Base-by-base conservation (phyloP, 1,140 invertebrate genomes). In the Nixonia krombeini region DNA sequence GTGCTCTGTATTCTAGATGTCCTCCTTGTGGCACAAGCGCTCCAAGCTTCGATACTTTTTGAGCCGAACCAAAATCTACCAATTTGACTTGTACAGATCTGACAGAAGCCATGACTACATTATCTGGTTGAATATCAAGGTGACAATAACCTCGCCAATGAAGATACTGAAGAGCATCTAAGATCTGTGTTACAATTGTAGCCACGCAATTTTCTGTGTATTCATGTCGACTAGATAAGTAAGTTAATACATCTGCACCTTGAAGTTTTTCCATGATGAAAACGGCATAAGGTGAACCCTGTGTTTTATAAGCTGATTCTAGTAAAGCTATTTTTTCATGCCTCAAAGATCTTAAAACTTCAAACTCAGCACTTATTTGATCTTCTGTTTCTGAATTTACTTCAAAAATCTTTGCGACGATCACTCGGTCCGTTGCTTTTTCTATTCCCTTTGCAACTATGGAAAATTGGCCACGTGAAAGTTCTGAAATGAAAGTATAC, bases 81-180 rank as follows among this genome's bases (percentile, higher is more conserved):
- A 99, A 83, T 85, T 99, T 99, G 1, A 99, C 88, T 78, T 94
- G 92, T 3, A 96, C 89, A 13, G 92, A 91, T 65, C 93, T 88
- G 2, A 96, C 90, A 0, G 93, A 93, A 1, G 92, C 91, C 92
- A 99, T 96, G 0, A 99, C 94, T n/a, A 99, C 88, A 80, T 98
- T 99, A 72, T 97, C 95, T 0, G 97, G 97, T 80, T 99, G 95
- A 10, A 99, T 85, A 80, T 99, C 94, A 16, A 99, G 84, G 83
- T 98, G 95, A 59, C 93, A 94, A 62, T 94, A 91, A 0, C 94
- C 95, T 75, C 94, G 87, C 92, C 96, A 96, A 78, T 99, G 96
- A 4, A 99, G 84, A 78, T 97, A 98, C 76, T 97, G 94, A 5
- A 97, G 79, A 0, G 89, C 95, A 79, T 97, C 94, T 25, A 97